Base-by-base conservation (phyloP, 2,113 vertebrate genomes). In the Eupsittula cactorum region DNA sequence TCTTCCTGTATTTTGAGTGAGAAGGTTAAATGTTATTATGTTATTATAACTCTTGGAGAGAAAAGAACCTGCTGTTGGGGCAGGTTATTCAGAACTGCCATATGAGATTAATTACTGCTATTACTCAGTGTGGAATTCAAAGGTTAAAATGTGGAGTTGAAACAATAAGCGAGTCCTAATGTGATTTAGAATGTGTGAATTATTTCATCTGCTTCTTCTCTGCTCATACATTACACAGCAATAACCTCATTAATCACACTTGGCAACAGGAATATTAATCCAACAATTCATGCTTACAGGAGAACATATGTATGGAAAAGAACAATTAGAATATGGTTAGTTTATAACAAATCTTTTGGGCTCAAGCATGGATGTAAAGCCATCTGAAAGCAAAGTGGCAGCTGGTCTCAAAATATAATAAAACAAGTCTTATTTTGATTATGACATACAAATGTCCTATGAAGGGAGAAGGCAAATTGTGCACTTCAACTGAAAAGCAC, bases 141-240 rank as follows among this genome's bases (percentile, higher is more conserved):
- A 81, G 29, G 42, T 95, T 93, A 90, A 92, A 82, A 69, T 64
- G 35, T 41, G 74, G 19, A 76, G 21, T 14, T 35, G 53, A 85
- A 94, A 91, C 28, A 70, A 60, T 49, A 65, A 88, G 16, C 23
- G 37, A 93, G 59, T 74, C 79, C 28, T 88, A 71, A 73, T 67
- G 37, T 75, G n/a, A 93, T 78, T 94, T 93, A 69, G 70, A 90
- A 77, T 74, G 47, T 82, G 85, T 74, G 42, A 95, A 75, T 71
- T 95, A 86, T 88, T 92, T 76, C 18, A 5, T 64, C 29, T 89
- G 64, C 37, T 75, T 16, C 62, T 55, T 88, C 52, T 68, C 57
- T 8, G 7, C 37, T 70, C 62, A 28, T n/a, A 79, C 13, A 86
- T 82, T 62, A 65, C 35, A 69, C 39, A 88, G 42, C 27, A 94